Conservation (phyloP, 2,888 invertebrate species). For the Polylopha cassiicola region DNA sequence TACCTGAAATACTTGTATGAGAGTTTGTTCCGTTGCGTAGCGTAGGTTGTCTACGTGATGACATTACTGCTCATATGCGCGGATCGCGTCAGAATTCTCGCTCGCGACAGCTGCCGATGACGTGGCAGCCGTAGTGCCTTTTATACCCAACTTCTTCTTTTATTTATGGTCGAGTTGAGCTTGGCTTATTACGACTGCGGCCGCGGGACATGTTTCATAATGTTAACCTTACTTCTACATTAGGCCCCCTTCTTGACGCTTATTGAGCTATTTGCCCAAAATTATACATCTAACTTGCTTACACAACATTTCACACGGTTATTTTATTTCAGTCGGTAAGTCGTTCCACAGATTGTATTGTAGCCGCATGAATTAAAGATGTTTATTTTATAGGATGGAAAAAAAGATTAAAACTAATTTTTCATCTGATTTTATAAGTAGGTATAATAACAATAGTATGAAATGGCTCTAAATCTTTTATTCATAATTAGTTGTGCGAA, state of each 20-base stretch:
- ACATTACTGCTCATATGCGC: constrained; percentile 43
- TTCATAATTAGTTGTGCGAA: too few species aligned
- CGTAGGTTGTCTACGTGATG: constrained; percentile 38
- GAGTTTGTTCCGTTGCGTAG: constrained; percentile 25
- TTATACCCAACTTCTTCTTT: constrained; percentile 58
- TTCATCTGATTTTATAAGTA: too few species aligned
- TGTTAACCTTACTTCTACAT: constrained; percentile 49
- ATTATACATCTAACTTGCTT: constrained; percentile 32
- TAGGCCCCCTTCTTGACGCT: constrained; percentile 45
- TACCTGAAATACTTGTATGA: constrained; percentile 8
- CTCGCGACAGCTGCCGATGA: constrained; percentile 62
- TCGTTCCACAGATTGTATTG: constrained; percentile 4
- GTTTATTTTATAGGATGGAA: too few species aligned
- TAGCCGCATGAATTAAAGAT: too few species aligned
- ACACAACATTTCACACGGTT: constrained; percentile 13
- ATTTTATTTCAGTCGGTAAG: constrained; percentile 7
- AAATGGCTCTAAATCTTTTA: too few species aligned
- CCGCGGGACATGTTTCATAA: constrained; percentile 58
- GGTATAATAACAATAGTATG: too few species aligned
- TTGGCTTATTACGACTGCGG: constrained; percentile 63
- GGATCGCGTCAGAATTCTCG: constrained; percentile 45
- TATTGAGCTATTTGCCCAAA: constrained; percentile 54
- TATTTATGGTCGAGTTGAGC: constrained; percentile 70
- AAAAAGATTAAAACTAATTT: too few species aligned
- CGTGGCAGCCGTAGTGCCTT: constrained; percentile 56